Percentiles rank a stretch among this genome's conserved stretches.
Conservation (phyloP, 30 jellyfish, hydroid and myxozoan genomes). For the Sanderia malayensis region DNA sequence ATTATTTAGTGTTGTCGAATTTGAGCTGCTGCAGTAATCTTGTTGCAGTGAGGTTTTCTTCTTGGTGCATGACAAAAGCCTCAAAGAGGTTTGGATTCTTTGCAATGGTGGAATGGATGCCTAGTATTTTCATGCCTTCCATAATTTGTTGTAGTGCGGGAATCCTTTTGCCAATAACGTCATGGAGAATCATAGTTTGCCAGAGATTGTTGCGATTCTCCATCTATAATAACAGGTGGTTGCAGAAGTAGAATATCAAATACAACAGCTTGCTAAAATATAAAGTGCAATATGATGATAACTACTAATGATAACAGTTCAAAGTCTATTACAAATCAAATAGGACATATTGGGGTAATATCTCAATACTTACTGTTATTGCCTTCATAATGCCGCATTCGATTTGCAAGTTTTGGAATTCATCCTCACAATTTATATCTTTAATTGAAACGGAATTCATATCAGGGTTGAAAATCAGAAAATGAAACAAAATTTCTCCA, state of each 20-base stretch:
- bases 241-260: too few species aligned
- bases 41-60: conserved; percentile 10
- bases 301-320: not conserved
- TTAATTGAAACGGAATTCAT: conserved; percentile 10
- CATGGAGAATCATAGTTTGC: conserved; percentile 14
- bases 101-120: conserved; percentile 15
- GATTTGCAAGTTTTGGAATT: conserved; percentile 15
- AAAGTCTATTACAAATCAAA: not conserved
- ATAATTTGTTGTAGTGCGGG: conserved; percentile 17
- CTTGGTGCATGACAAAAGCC: conserved; percentile 12
- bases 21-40: conserved; percentile 20
- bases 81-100: conserved; percentile 13
- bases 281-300: conserved; percentile 1
- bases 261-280: not conserved
- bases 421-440: conserved; percentile 14
- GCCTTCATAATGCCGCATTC: conserved; percentile 10
- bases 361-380: conserved; percentile 13
- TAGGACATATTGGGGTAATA: not conserved
- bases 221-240: conserved; percentile 10
- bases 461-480: not conserved
- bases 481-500: conserved; percentile 1
- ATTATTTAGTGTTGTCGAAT: conserved; percentile 6
- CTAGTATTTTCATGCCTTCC: conserved; percentile 11
- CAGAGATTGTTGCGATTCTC: conserved; percentile 8
- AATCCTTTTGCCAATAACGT: conserved; percentile 9